Base-by-base conservation (phyloP, 2,113 vertebrate genomes). In the Rhinogobius similis region DNA sequence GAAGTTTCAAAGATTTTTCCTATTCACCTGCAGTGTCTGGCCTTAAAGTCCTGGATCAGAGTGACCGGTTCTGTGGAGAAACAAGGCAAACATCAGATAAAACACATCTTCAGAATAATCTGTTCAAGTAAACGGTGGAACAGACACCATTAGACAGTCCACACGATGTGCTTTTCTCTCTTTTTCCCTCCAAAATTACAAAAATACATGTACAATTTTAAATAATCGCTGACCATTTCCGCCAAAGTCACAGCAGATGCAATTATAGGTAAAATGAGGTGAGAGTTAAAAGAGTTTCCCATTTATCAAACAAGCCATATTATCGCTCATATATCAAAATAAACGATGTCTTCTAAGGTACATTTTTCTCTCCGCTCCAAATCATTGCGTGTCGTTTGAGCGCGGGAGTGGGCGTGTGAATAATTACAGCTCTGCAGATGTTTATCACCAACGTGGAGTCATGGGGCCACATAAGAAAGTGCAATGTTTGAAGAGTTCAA, bases 341-440 rank as follows among this genome's bases (percentile, higher is more conserved):
- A 58, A 18, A 18, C 20, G 6, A 4, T 27, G 24, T 58, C 6
- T 8, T 29, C 26, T 18, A 20, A 58, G 24, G 26, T 58, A 56
- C 53, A 26, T 56, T 29, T 29, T 58, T 26, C 55, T 8, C 24
- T 58, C 53, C 27, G 14, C 14, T 16, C 24, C 13, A 59, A 59
- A 59, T 59, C 16, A 18, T 5, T 32, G 55, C 16, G 10, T 59
- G 24, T n/a, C 16, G 18, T 36, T 61, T 38, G 27, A 8, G 29
- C 36, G 58, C 29, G 3, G 29, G 27, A 36, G 58, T n/a, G 27
- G 58, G 55, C 14, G 55, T 58, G 14, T 29, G 55, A 58, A 29
- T 58, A 58, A 58, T 58, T 58, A 58, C 53, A 21, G 1, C 55
- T 21, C 41, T 2, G 43, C 58, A 61, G 58, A 61, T 61, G 58